Percentiles rank a stretch among this genome's conserved stretches.
Conservation (phyloP, 2,113 vertebrate genomes). For the Notarius lentiginosus region DNA sequence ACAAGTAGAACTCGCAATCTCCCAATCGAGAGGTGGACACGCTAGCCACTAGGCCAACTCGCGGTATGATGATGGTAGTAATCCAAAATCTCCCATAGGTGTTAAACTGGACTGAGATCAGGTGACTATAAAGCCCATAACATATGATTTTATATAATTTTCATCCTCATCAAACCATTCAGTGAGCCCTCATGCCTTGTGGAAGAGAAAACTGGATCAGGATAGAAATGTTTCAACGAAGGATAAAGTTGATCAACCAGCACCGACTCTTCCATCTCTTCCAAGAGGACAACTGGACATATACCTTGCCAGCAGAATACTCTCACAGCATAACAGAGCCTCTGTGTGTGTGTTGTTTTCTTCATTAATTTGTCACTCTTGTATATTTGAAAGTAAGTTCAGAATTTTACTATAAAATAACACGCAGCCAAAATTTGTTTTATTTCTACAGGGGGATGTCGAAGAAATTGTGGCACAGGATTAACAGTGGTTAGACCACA, state of each 20-base stretch:
- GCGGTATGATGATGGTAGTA: background rate
- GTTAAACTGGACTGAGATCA: background rate
- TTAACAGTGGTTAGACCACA: background rate
- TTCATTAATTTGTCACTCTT: background rate
- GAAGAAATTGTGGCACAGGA: background rate
- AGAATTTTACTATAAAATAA: background rate
- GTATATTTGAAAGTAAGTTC: background rate
- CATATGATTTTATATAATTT: background rate
- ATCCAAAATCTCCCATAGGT: background rate
- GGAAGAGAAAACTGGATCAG: background rate
- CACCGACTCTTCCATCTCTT: background rate
- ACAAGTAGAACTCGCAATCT: too few relatives aligned
- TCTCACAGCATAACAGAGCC: background rate
- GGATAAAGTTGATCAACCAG: background rate
- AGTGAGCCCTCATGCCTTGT: background rate
- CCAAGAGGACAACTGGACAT: background rate
- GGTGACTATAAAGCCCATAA: background rate
- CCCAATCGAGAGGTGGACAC: too few relatives aligned
- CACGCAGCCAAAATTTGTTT: background rate
- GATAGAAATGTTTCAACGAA: background rate
- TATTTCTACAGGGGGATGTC: background rate
- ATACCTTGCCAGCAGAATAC: background rate
- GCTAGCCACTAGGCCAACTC: too few relatives aligned
- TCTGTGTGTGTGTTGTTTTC: background rate
- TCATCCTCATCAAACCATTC: background rate